Percentiles rank a stretch among this genome's conserved stretches.
phyloP scores from a whole-genome alignment of 2,113 vertebrate genomes.

The Cyphomyrus discorhynchus region DNA sequence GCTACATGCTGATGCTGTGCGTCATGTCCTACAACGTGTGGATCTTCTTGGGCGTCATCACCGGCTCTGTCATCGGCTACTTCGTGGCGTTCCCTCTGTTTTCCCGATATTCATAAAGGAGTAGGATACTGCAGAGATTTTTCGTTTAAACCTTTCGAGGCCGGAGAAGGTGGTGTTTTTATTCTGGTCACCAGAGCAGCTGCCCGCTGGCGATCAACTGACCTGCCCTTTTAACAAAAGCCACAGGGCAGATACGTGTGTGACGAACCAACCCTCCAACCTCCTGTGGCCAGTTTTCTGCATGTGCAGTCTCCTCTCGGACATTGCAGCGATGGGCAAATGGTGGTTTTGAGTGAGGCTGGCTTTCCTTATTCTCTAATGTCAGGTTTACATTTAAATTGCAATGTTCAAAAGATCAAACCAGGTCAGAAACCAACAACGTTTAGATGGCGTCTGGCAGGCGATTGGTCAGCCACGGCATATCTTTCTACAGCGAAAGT shows the following conservation, averaged over 20 bases:
- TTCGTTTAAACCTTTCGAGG: neutral
- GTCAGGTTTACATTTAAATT: neutral
- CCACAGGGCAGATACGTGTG: neutral
- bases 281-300: neutral
- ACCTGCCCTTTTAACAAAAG: neutral
- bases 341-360: neutral
- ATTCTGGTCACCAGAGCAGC: neutral
- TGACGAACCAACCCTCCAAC: neutral
- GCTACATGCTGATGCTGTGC: slow-evolving; percentile 88
- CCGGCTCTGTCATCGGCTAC: slow-evolving; percentile 74
- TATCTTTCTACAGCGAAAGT: neutral
- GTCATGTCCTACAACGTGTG: slow-evolving; percentile 94
- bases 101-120: slow-evolving; percentile 1
- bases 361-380: neutral
- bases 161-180: neutral
- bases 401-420: neutral
- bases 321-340: neutral
- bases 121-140: neutral
- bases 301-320: neutral
- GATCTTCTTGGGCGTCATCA: slow-evolving; percentile 82
- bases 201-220: neutral
- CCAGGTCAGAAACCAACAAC: neutral
- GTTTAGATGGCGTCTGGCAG: neutral
- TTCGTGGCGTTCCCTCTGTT: slow-evolving; percentile 78
- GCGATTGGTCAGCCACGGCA: neutral